Percentiles rank a stretch among this genome's conserved stretches.
phyloP scores from a whole-genome alignment of 1,140 invertebrate species.

The Rhopalosiphum padi region DNA sequence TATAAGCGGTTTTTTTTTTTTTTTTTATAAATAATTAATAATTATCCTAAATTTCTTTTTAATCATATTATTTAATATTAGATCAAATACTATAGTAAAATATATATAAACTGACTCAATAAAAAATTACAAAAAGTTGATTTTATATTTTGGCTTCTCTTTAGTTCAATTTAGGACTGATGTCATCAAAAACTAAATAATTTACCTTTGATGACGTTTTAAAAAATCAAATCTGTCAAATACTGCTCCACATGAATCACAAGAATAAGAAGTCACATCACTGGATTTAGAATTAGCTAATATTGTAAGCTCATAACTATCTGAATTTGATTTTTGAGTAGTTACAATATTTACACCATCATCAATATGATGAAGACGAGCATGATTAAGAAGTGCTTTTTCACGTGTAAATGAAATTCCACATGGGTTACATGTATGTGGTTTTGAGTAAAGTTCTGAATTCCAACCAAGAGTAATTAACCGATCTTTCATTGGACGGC shows the following conservation, averaged over 20 bases:
- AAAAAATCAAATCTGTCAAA: conserved; percentile 79
- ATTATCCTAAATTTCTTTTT: neutral
- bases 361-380: conserved; percentile 65
- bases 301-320: conserved; percentile 53
- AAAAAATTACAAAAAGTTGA: too few relatives aligned
- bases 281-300: conserved; percentile 68
- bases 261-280: conserved; percentile 75
- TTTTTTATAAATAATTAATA: neutral
- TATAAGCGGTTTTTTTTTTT: neutral
- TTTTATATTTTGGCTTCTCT: neutral
- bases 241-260: conserved; percentile 76
- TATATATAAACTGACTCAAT: neutral
- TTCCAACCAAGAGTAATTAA: conserved; percentile 41
- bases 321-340: conserved; percentile 66
- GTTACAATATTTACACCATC: conserved; percentile 65
- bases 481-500: conserved; percentile 48
- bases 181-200: conserved; percentile 31
- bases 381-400: conserved; percentile 78
- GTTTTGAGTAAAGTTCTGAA: conserved; percentile 65
- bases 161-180: neutral
- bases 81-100: neutral
- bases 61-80: neutral
- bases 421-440: conserved; percentile 81
- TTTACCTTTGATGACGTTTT: conserved; percentile 71
- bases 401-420: conserved; percentile 80